Base-by-base conservation (phyloP, 2,113 vertebrate species). In the Platichthys stellatus region DNA sequence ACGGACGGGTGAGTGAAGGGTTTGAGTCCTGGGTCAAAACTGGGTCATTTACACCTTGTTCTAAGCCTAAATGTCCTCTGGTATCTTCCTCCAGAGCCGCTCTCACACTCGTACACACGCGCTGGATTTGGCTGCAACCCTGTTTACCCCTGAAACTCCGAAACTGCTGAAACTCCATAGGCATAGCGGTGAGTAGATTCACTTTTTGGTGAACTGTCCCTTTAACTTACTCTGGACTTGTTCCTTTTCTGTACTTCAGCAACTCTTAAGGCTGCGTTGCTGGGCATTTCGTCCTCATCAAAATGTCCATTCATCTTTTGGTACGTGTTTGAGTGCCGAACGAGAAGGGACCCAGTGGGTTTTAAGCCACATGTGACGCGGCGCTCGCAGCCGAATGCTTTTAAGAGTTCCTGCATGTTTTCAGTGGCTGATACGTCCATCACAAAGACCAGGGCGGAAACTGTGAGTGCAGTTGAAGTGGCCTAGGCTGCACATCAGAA, bases 291-390 rank as follows among this genome's bases (percentile, higher is more conserved):
- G 51, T 80, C 72, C 73, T 73, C 68, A 74, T 83, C 74, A 69
- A 69, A 76, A 83, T 51, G 28, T 20, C 58, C 43, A 76, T 83
- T 78, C 54, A 83, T 83, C 77, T 83, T 78, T 57, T 65, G 65
- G 26, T 60, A 53, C 21, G 49, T 45, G 68, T 75, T 68, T 49
- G 69, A 72, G 59, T 59, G 54, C 56, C 15, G 57, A 62, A 60
- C 20, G 14, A 77, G 63, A 63, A 17, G 35, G 51, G 38, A n/a
- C 40, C 18, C 51, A 40, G 12, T 69, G 69, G 5, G 5, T 74
- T 74, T 72, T 66, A 18, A 56, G 24, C 65, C 68, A 69, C 65
- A 70, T 61, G 77, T 35, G 61, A 76, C 51, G 49, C 18, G 2
- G 15, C 6, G 56, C 72, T 77, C n/a, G 0, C 2, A 73, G 78